A percentile compares a stretch with the other conserved stretches of the same genome.
Conservation (phyloP, 2,113 vertebrate genomes). For the Lonchura striata region DNA sequence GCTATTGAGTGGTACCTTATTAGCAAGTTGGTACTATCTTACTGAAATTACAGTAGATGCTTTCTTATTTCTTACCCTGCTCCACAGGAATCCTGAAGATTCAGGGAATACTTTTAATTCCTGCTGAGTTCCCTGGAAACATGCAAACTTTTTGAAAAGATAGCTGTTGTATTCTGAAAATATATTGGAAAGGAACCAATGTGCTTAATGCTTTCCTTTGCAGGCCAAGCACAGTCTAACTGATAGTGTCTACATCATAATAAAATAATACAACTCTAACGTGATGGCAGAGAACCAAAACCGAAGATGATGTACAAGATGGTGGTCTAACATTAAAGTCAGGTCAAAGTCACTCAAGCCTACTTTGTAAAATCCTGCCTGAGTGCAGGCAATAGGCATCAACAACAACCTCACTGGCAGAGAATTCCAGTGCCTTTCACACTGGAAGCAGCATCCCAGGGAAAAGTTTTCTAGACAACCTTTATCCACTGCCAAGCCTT, state of each 20-base stretch:
- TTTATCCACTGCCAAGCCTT: background rate
- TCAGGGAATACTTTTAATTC: background rate
- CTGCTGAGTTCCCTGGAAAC: background rate
- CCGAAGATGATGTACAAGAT: fast-evolving
- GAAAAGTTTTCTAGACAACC: background rate
- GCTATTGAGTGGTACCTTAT: background rate
- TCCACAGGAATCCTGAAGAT: background rate
- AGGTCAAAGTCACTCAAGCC: background rate
- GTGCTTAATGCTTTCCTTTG: background rate
- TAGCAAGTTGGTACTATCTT: background rate
- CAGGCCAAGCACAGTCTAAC: background rate
- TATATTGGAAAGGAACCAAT: background rate
- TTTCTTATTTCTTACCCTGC: background rate
- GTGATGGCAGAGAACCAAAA: background rate
- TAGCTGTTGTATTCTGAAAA: background rate
- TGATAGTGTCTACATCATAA: background rate
- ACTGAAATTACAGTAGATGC: background rate
- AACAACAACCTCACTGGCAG: background rate
- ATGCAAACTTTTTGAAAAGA: background rate
- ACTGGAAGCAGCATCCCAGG: background rate
- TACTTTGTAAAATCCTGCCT: background rate
- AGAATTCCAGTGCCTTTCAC: background rate
- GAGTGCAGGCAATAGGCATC: background rate
- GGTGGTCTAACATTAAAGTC: background rate
- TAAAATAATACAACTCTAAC: background rate